These are phyloP conservation scores for Pipa parva DNA, from an alignment of 2,113 vertebrate species.

Conservation along the genomic window DNA sequence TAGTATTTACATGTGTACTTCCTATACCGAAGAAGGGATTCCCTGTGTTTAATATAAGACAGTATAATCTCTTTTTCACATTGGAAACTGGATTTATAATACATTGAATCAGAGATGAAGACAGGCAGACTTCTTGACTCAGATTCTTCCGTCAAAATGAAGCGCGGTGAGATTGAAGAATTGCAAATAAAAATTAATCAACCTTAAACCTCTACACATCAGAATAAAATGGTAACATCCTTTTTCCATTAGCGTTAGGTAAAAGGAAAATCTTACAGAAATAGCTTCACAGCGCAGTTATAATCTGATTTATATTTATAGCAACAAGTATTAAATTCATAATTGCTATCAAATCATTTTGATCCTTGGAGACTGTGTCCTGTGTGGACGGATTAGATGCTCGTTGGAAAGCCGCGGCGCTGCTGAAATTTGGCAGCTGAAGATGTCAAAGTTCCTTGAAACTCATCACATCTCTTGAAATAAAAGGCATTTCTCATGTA, in stretches of 20 bases:
- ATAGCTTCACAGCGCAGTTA: not conserved
- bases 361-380: not conserved
- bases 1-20: slow-evolving; percentile 16
- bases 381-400: not conserved
- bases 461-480: no score
- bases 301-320: not conserved
- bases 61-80: slow-evolving; percentile 11
- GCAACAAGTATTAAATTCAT: not conserved
- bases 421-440: no score
- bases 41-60: slow-evolving; percentile 20
- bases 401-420: not conserved
- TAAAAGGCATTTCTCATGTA: no score
- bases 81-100: slow-evolving; percentile 28
- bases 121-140: slow-evolving; percentile 20
- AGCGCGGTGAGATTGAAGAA: not conserved
- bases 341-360: not conserved
- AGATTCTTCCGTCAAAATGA: slow-evolving; percentile 27
- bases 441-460: no score
- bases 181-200: slow-evolving; percentile 15
- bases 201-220: slow-evolving; percentile 3
- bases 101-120: slow-evolving; percentile 10
- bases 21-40: slow-evolving; percentile 17
- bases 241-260: not conserved
- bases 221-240: slow-evolving; percentile 4
- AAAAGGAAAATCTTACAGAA: not conserved